Percentiles rank a stretch among this genome's conserved stretches.
These are phyloP conservation scores for Menidia menidia DNA, from an alignment of 2,797 vertebrate genomes.

Conservation along the genomic window DNA sequence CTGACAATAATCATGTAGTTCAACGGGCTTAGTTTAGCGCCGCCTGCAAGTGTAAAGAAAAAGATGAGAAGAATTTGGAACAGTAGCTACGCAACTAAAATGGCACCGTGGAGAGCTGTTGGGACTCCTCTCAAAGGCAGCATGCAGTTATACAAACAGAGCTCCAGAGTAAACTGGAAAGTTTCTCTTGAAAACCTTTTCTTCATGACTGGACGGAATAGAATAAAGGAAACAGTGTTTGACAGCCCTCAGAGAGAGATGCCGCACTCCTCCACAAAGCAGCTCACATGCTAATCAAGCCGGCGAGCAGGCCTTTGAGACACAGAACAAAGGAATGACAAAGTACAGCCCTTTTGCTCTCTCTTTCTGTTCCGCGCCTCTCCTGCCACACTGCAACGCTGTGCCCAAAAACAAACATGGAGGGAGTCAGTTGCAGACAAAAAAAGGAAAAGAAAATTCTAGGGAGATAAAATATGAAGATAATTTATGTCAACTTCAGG, in stretches of 20 bases:
- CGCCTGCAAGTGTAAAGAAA: neutral
- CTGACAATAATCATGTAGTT: neutral
- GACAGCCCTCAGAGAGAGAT: constrained; percentile 47
- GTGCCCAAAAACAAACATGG: constrained; percentile 7
- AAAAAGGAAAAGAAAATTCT: constrained; percentile 13
- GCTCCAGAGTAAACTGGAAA: constrained; percentile 50
- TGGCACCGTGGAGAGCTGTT: constrained; percentile 17
- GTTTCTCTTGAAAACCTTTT: constrained; percentile 42
- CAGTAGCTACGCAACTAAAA: constrained; percentile 24
- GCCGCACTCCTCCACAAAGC: constrained; percentile 55
- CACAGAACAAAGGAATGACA: constrained; percentile 59
- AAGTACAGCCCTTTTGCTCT: constrained; percentile 44
- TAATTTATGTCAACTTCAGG: constrained; percentile 13
- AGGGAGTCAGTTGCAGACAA: constrained; percentile 22
- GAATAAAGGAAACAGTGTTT: constrained; percentile 48
- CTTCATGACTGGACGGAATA: constrained; percentile 35
- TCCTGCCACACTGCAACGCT: constrained; percentile 28
- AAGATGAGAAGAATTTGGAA: neutral
- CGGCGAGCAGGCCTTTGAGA: constrained; percentile 45
- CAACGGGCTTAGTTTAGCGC: neutral
- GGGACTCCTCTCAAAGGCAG: constrained; percentile 31
- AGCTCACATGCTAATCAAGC: constrained; percentile 62
- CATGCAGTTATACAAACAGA: constrained; percentile 54
- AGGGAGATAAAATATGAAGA: neutral
- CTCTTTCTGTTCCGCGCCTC: constrained; percentile 14